Evolutionary conservation across 2,888 invertebrate genomes (phyloP), one percentile per base, ranked within the genome.

Genomic region (Aplocera efformata): DNA sequence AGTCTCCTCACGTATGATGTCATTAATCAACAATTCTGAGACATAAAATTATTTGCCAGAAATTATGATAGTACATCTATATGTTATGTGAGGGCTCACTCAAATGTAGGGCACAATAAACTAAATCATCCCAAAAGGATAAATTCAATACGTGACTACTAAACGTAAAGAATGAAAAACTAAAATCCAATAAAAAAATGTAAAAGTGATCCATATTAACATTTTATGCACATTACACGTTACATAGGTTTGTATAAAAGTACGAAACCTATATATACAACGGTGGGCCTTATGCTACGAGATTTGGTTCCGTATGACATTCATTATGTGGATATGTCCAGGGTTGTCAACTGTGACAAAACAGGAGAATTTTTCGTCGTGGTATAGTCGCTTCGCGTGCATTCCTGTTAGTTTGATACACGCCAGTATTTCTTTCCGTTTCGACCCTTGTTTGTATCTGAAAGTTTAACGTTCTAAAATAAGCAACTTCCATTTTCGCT

Each of bases 301-400:
- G 30, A 52, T 52, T 10, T 58, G 50, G 1, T 62, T 33, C 11
- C 56, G 59, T 67, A 86, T 72, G 7, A 89, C 72, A 51, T 90
- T 90, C 88, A 91, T 89, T 28, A 91, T 85, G 58, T 92, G 91
- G 8, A 90, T 73, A 42, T 90, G 88, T 1, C 92, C 92, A 7
- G 89, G 84, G 53, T 89, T 84, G 70, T 92, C 91, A 5, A 92
- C 88, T 1, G 91, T 90, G 10, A 91, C 89, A 62, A 92, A 91
- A 33, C 90, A 89, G 0, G 85, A 82, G 72, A 91, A 92, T 10
- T 81, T 76, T 0, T 82, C 80, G 61, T 89, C 83, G 52, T 77
- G 72, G 36, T 77, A 72, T 2, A 89, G 53, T 9, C 70, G 74
- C 51, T 74, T 79, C 0, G 89, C 88, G 56, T 72, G 72, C 57